These are phyloP conservation scores for Acanthacorydalis orientalis DNA, from an alignment of 2,888 invertebrate genomes.

Conservation along the genomic window DNA sequence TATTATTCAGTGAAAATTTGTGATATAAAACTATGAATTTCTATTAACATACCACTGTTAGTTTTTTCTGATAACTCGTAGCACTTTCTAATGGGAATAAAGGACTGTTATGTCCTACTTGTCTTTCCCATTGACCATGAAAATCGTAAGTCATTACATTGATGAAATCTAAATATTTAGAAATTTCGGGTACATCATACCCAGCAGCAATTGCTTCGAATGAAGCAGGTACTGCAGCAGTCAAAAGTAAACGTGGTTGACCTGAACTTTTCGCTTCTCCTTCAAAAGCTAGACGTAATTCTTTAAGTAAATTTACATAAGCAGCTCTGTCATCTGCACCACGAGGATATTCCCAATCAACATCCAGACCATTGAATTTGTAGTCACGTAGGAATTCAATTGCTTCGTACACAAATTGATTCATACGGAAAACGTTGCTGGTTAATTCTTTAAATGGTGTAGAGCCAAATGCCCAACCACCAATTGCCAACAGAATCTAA, in stretches of 20 bases:
- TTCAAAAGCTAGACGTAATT: constrained; percentile 80
- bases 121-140: constrained; percentile 88
- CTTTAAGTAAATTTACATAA: constrained; percentile 69
- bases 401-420: constrained; percentile 87
- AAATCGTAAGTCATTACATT: constrained; percentile 94
- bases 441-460: constrained; percentile 88
- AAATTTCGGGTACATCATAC: constrained; percentile 84
- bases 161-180: constrained; percentile 84
- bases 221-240: constrained; percentile 84
- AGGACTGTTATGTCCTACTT: constrained; percentile 86
- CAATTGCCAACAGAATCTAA: constrained; percentile 69
- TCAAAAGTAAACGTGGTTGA: constrained; percentile 58
- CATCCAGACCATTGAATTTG: constrained; percentile 82
- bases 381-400: constrained; percentile 83
- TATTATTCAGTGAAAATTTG: too few species aligned
- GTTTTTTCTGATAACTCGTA: constrained; percentile 80
- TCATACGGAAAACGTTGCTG: constrained; percentile 82
- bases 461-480: constrained; percentile 94
- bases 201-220: constrained; percentile 89
- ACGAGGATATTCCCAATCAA: constrained; percentile 89
- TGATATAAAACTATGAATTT: background rate
- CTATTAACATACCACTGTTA: constrained; percentile 58
- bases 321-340: constrained; percentile 74
- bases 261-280: constrained; percentile 82
- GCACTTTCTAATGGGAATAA: constrained; percentile 77